Evolutionary conservation across 2,888 invertebrate species (phyloP).

Genomic region (Scaptomyza tumidula): DNA sequence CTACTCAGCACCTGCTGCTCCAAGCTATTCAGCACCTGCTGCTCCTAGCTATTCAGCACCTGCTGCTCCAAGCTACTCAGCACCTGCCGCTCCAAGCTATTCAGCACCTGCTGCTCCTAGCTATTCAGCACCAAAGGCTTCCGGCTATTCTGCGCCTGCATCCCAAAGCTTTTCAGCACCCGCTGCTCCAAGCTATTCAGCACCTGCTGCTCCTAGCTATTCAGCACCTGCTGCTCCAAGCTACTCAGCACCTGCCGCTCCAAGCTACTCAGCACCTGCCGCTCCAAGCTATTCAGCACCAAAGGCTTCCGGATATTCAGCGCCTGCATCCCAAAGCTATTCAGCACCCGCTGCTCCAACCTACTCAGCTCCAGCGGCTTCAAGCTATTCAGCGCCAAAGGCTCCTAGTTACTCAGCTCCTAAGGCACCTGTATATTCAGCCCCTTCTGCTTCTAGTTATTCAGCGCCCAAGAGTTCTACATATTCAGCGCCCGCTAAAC

Average conservation of each 20-base stretch:
- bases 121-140: constrained; percentile 11
- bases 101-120: constrained; percentile 17
- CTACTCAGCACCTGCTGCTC: constrained; percentile 22
- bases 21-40: constrained; percentile 12
- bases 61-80: constrained; percentile 2
- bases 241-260: constrained; percentile 25
- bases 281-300: constrained; percentile 52
- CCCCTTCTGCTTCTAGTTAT: constrained; percentile 14
- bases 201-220: constrained; percentile 9
- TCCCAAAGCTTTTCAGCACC: constrained; percentile 21
- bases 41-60: constrained; percentile 30
- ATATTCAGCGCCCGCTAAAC: constrained; percentile 18
- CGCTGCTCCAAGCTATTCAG: constrained; percentile 12
- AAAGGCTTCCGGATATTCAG: constrained; percentile 34
- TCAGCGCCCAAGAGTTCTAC: constrained; percentile 8
- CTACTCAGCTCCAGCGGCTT: constrained; percentile 30
- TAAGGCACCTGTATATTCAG: constrained; percentile 30
- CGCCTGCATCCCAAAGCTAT: constrained; percentile 34
- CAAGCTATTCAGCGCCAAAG: constrained; percentile 23
- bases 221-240: constrained; percentile 10
- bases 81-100: not conserved
- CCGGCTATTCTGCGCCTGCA: constrained; percentile 23
- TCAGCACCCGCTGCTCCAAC: constrained; percentile 26
- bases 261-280: constrained; percentile 49
- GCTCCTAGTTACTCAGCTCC: constrained; percentile 28